phyloP scores from a whole-genome alignment of 37 sponge, comb jelly and placozoan species.

The Spongia lamella region DNA sequence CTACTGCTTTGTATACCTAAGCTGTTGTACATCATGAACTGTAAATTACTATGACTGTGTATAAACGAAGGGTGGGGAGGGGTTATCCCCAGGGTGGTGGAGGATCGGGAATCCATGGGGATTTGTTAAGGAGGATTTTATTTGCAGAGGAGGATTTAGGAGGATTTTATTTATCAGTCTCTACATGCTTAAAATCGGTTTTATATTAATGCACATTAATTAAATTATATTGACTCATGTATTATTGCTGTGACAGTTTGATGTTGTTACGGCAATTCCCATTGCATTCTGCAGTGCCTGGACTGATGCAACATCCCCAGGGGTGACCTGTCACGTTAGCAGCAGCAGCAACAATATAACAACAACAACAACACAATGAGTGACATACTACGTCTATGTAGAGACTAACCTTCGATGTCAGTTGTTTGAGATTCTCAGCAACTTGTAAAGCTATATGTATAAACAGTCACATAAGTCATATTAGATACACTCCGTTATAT shows the following conservation, averaged over 20 bases:
- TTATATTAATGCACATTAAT: too few relatives aligned
- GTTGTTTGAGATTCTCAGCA: background rate
- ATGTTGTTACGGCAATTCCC: slow-evolving; percentile 39
- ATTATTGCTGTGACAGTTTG: too few relatives aligned
- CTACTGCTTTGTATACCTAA: too few relatives aligned
- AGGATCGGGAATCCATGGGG: background rate
- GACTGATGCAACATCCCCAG: slow-evolving; percentile 57
- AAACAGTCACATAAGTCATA: slow-evolving; percentile 23
- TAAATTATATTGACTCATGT: too few relatives aligned
- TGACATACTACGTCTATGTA: too few relatives aligned
- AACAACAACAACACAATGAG: background rate
- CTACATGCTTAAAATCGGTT: too few relatives aligned
- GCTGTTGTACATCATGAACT: too few relatives aligned
- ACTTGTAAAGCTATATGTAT: slow-evolving; percentile 10
- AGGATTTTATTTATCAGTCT: too few relatives aligned
- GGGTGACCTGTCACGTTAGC: slow-evolving; percentile 41
- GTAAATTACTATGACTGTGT: too few relatives aligned
- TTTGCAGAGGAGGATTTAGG: background rate
- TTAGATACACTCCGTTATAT: background rate
- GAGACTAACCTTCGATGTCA: background rate
- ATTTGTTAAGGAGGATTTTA: background rate
- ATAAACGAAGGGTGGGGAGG: too few relatives aligned
- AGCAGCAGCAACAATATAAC: background rate
- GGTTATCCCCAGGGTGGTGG: background rate
- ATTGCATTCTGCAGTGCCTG: slow-evolving; percentile 63